Evolutionary conservation across 2,888 invertebrate species (phyloP), one percentile per base, ranked within the genome.

Genomic region (Diachrysia chrysitis): DNA sequence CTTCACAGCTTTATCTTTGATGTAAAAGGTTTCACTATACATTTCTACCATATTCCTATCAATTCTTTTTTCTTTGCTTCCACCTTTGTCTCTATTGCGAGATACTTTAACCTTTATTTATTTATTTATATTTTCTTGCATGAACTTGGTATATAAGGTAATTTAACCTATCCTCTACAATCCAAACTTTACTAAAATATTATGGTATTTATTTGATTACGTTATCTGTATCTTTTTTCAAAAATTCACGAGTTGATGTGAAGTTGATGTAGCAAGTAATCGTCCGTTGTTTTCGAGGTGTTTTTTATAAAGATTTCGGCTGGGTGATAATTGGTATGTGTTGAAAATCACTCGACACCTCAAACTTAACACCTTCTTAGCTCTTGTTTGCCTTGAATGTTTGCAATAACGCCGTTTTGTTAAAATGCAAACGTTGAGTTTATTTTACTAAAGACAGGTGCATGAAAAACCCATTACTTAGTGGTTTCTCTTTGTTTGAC

Each of bases 241-340:
- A 59, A 25, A 61, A 73, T 59, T 57, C 63, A 6, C 42, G 58
- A 25, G 51, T 53, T 48, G 65, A 60, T 48, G 79, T 57, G 66
- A 73, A 67, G 54, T 70, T 80, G 69, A 79, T 82, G 78, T 82
- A 87, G 89, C 90, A 92, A 90, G 89, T 89, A 86, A 87, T 84
- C 85, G 85, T 86, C 91, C 89, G 85, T 84, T 81, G 78, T 80
- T 81, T 74, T 76, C 79, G 67, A 79, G 83, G 80, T 82, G 80
- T 85, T 83, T 85, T 83, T 85, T 85, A 87, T 89, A 89, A 85
- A 85, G 89, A 92, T 93, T 91, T 92, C 91, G 83, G 78, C 65
- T 60, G 73, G 78, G 91, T 92, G 94, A 84, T 95, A 95, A 95
- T 94, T 95, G 92, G 87, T 89, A 90, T 84, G 92, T 93, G 94